Percentiles rank a stretch among this genome's conserved stretches.
Evolutionary conservation across 1,140 invertebrate genomes (phyloP).

Genomic region (Gonioctena quinquepunctata): DNA sequence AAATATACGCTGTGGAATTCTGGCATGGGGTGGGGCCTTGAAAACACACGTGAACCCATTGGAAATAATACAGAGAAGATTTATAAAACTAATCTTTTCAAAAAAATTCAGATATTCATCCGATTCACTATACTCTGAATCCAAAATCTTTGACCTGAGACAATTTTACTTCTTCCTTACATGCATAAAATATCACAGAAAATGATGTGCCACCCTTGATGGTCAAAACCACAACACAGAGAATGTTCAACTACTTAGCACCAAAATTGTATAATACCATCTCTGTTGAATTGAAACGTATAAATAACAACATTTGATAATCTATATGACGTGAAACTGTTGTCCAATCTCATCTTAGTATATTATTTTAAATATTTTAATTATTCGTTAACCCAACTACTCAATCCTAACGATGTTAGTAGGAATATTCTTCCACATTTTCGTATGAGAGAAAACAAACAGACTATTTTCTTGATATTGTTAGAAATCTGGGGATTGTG

Average conservation of each 20-base stretch:
- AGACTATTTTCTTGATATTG: too few species aligned
- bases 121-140: not conserved
- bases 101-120: not conserved
- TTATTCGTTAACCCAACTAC: too few species aligned
- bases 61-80: not conserved
- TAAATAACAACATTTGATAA: not conserved
- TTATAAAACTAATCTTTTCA: not conserved
- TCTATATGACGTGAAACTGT: too few species aligned
- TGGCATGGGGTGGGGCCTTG: not conserved
- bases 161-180: constrained; percentile 2
- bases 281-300: not conserved
- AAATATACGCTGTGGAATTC: not conserved
- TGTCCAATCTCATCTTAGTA: too few species aligned
- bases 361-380: too few species aligned
- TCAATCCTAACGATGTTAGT: too few species aligned
- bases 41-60: not conserved
- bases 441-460: too few species aligned
- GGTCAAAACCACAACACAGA: not conserved
- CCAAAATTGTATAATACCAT: not conserved
- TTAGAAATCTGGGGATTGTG: too few species aligned
- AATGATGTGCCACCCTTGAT: not conserved
- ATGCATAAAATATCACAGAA: not conserved
- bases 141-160: not conserved
- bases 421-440: too few species aligned
- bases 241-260: not conserved